Percentiles rank a stretch among this genome's conserved stretches.
Evolutionary conservation across 2,888 invertebrate genomes (phyloP).

Genomic region (Hesperia comma): DNA sequence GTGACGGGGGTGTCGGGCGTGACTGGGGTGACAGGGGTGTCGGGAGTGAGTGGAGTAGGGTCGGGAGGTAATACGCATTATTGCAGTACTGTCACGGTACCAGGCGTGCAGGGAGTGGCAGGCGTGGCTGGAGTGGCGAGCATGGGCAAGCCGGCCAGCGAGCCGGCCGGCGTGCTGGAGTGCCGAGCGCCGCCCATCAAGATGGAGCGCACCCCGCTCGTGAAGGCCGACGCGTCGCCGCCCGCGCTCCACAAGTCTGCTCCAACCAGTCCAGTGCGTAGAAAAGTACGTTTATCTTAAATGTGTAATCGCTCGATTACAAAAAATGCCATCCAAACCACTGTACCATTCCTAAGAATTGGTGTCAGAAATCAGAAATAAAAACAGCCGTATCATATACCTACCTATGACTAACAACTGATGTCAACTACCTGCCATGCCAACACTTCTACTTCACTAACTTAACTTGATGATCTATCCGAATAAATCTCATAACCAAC

Average conservation of each 20-base stretch:
- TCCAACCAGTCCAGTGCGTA: conserved; percentile 86
- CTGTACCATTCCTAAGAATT: too few species aligned
- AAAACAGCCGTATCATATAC: too few species aligned
- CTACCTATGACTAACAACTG: too few species aligned
- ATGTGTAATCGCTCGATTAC: background rate
- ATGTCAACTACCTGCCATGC: too few species aligned
- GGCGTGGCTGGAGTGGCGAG: conserved; percentile 51
- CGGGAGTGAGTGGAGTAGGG: conserved; percentile 36
- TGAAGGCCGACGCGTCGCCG: conserved; percentile 60
- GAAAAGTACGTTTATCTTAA: conserved; percentile 59
- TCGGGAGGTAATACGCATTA: conserved; percentile 7
- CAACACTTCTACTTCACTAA: too few species aligned
- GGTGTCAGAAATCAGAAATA: too few species aligned
- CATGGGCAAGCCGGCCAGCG: conserved; percentile 47
- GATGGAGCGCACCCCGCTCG: conserved; percentile 68
- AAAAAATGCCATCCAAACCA: background rate
- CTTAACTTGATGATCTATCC: too few species aligned
- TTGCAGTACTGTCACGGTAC: conserved; percentile 61
- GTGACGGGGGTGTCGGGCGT: conserved; percentile 51
- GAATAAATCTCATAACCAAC: too few species aligned
- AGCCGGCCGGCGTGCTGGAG: conserved; percentile 48
- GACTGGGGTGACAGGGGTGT: conserved; percentile 43
- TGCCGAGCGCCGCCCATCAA: conserved; percentile 59
- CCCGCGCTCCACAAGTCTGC: conserved; percentile 55
- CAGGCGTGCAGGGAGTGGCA: conserved; percentile 56